Evolutionary conservation across 2,113 vertebrate genomes (phyloP), one percentile per base, ranked within the genome.

Genomic region (Capra hircus): DNA sequence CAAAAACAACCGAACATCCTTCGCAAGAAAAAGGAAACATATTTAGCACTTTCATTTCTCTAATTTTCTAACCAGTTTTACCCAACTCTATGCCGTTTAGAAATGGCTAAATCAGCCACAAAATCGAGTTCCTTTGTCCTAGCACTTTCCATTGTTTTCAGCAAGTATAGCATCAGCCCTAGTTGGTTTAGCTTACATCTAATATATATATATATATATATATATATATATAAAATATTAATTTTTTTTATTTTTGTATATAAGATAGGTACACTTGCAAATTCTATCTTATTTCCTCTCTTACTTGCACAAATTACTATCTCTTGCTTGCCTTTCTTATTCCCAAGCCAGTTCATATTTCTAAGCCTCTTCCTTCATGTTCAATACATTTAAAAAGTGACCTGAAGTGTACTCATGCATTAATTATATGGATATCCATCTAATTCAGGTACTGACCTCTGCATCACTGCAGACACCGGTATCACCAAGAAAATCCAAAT

Each of bases 31-130:
- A 62, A 0, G 55, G 15, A 93, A 6, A 45, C 16, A 55, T 57
- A 64, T 94, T 98, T 95, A 83, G 86, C 78, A 92, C 62, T 95
- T 10, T 60, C 36, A 64, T 92, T 30, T 27, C 1, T 97, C 59
- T 87, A 91, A 81, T 82, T 55, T 83, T 92, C 85, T 27, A 28
- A 90, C 81, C 89, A 92, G 4, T 10, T 95, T 94, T 55, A 64
- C 55, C 28, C 11, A 45, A 17, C n/a, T 62, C 83, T 85, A 5
- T 11, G 67, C 82, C 55, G 95, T 95, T 98, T 45, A 77, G 17
- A 83, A 21, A 2, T 40, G 1, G 30, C 27, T 28, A 80, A 90
- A 6, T 89, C 87, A 59, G 90, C 53, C 23, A 14, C 45, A 97
- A 90, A 88, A 84, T 14, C 48, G 36, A 30, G 12, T 77, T 88